Evolutionary conservation across 2,888 invertebrate genomes (phyloP).

Genomic region (Tetanocera ferruginea): DNA sequence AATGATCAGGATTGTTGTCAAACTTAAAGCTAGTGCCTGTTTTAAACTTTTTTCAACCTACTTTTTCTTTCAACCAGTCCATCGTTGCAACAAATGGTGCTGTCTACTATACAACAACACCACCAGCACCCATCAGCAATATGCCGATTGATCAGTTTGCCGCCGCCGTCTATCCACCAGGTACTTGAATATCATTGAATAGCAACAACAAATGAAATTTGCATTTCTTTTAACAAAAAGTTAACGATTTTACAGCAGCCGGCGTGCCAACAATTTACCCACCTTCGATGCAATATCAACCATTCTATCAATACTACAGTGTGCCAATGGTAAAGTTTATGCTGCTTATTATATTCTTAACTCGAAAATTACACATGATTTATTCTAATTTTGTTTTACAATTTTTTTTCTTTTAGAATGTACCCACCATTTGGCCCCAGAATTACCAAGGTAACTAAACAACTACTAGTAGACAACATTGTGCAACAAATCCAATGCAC

Average conservation of each 20-base stretch:
- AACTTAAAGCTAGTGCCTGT: no score
- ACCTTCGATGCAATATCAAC: slow-evolving; percentile 71
- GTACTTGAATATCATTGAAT: slow-evolving; percentile 53
- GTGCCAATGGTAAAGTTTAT: slow-evolving; percentile 69
- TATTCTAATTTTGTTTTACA: neutral
- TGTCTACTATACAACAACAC: slow-evolving; percentile 70
- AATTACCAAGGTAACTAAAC: slow-evolving; percentile 70
- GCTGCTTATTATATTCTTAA: neutral
- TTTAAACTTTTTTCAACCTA: no score
- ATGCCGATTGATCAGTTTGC: slow-evolving; percentile 71
- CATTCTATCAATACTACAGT: slow-evolving; percentile 71
- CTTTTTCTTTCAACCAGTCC: slow-evolving; percentile 57
- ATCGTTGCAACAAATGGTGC: slow-evolving; percentile 71
- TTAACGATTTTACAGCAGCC: slow-evolving; percentile 59
- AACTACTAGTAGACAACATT: slow-evolving; percentile 23
- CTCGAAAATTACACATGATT: slow-evolving; percentile 3
- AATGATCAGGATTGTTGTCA: no score
- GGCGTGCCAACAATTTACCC: slow-evolving; percentile 71
- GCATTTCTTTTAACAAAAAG: slow-evolving; percentile 44
- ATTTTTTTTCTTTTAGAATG: slow-evolving; percentile 65
- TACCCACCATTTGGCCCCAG: slow-evolving; percentile 71
- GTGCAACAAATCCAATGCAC: neutral
- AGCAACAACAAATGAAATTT: slow-evolving; percentile 38
- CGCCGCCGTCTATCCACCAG: slow-evolving; percentile 70
- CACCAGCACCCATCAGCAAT: slow-evolving; percentile 70